Evolutionary conservation across 2,888 invertebrate genomes (phyloP), one percentile per base, ranked within the genome.

Genomic region (Mantis religiosa): DNA sequence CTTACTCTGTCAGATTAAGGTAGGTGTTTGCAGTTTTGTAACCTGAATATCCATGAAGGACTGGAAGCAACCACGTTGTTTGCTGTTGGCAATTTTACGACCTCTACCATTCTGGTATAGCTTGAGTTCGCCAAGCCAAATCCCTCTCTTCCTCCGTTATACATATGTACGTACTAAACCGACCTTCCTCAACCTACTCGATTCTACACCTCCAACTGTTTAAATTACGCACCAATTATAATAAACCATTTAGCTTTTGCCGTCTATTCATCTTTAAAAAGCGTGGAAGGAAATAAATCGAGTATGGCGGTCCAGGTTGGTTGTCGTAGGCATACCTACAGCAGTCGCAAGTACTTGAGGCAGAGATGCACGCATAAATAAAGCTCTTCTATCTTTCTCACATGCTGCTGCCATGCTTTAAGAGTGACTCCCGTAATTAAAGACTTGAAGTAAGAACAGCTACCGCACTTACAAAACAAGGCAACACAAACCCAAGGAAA

Each of bases 351-450:
- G 54, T 71, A 71, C 54, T 71, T 71, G 54, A 71, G 54, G 54
- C 54, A 71, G 25, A 87, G 87, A 87, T 27, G 28, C 82, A 82
- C 82, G 87, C 87, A 87, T 87, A 87, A 87, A 87, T 87, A 81
- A 30, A 34, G 27, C n/a, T 27, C 28, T 27, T 84, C 28, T 54
- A 27, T 86, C 86, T 86, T 81, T 81, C 71, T 86, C 30, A 25
- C 41, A 28, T 30, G 71, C 86, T 71, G 86, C 71, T 25, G 41
- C 25, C 54, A 71, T 71, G 86, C 54, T 28, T 27, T 85, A 54
- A 28, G 27, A 85, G 27, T 87, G 54, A 30, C 54, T 82, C 14
- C 12, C 27, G 87, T 82, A 87, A 87, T 87, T 87, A 87, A 87
- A 82, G 82, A 82, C 82, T 34, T n/a, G 41, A 28, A 54, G 86